These are phyloP conservation scores for Ceyx erithaca DNA, from an alignment of 2,797 vertebrate species.

Conservation along the genomic window DNA sequence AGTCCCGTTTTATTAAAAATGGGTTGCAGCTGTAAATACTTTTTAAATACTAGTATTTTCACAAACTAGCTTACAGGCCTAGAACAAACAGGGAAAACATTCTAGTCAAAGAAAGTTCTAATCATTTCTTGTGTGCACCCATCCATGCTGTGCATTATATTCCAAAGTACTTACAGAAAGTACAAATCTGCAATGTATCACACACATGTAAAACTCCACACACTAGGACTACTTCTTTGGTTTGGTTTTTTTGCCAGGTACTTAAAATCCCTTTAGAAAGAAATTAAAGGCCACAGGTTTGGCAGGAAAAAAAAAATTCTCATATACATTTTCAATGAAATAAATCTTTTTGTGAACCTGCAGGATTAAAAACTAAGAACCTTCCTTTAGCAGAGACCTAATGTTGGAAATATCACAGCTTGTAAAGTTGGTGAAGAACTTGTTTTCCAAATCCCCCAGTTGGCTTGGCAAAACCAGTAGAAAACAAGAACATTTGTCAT, in stretches of 20 bases:
- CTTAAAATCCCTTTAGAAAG: background rate
- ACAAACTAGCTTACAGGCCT: background rate
- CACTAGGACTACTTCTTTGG: too few relatives aligned
- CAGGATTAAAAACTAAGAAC: background rate
- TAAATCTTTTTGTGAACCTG: background rate
- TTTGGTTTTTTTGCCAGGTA: background rate
- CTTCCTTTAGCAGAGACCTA: background rate
- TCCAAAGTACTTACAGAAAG: background rate
- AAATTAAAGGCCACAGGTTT: background rate
- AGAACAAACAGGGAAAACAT: background rate
- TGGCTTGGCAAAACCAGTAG: background rate
- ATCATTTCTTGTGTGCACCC: background rate
- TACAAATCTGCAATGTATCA: background rate
- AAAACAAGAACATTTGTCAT: fast-evolving
- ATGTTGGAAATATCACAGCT: background rate
- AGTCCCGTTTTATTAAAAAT: background rate
- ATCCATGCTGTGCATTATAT: background rate
- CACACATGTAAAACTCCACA: background rate
- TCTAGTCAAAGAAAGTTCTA: background rate
- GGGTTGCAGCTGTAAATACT: background rate
- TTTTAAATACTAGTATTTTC: background rate
- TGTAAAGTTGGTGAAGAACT: background rate
- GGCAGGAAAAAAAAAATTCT: background rate
- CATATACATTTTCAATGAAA: background rate
- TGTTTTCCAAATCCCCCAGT: background rate